Percentiles rank a stretch among this genome's conserved stretches.
Conservation (phyloP, 2,113 vertebrate species). For the Ranitomeya variabilis region DNA sequence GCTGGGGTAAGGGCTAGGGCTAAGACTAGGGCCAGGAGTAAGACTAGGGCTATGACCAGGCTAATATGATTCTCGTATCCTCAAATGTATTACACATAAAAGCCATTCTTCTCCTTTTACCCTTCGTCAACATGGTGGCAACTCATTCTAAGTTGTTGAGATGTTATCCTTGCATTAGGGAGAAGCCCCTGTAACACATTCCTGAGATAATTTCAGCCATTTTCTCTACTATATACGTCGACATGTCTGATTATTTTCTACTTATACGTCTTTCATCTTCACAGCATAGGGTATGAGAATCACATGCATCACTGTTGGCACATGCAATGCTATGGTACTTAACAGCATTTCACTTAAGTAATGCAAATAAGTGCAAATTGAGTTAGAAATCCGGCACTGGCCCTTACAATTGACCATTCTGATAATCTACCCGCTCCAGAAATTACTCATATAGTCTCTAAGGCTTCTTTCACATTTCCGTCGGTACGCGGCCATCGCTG, state of each 20-base stretch:
- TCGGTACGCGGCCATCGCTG: too few species aligned
- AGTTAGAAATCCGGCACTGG: neutral
- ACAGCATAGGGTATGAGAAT: neutral
- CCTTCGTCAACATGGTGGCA: too few species aligned
- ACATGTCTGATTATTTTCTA: neutral
- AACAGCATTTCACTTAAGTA: neutral
- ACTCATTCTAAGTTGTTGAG: too few species aligned
- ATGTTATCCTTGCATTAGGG: too few species aligned
- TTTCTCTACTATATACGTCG: neutral
- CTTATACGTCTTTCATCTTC: neutral
- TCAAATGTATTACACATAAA: too few species aligned
- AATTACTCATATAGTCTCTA: neutral
- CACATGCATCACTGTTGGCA: neutral
- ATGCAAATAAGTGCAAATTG: neutral
- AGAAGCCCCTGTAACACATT: neutral
- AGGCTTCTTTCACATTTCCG: too few species aligned
- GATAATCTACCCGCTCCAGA: neutral
- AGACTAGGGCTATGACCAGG: too few species aligned
- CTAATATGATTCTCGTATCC: too few species aligned
- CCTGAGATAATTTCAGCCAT: neutral
- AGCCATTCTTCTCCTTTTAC: too few species aligned
- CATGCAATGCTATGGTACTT: neutral
- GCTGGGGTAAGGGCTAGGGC: too few species aligned
- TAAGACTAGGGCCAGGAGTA: too few species aligned
- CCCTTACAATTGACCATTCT: neutral